Base-by-base conservation (phyloP, 2,797 vertebrate genomes). In the Urosaurus nigricauda region DNA sequence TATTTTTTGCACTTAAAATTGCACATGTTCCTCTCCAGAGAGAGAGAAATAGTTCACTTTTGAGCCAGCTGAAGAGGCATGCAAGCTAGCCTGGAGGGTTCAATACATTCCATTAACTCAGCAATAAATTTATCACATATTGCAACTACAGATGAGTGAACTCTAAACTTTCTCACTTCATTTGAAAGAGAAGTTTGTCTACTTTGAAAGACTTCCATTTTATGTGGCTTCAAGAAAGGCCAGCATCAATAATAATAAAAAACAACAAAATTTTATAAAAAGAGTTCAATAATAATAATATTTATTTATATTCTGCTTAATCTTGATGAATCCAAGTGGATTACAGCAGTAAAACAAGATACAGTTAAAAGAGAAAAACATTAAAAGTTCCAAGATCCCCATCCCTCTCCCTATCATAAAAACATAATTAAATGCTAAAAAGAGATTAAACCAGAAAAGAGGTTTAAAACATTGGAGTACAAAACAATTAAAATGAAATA, bases 51-150 rank as follows among this genome's bases (percentile, higher is more conserved):
- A n/a, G 19, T 92, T 92, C 68, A 47, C 73, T 53, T 83, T 68
- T 93, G 29, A 68, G n/a, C 58, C 90, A 88, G 87, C 37, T 93
- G 75, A 83, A 87, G 51, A 75, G 93, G 84, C 29, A 26, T 92
- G 83, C 79, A 95, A 71, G 91, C 92, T 93, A 95, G 92, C 35
- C 82, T 93, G 79, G 37, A 92, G 88, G 73, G 47, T 35, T 79
- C 81, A 78, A 60, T 78, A 21, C 24, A 87, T 17, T 12, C 86
- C 78, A 87, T 93, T 40, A 85, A 81, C 83, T 5, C 19, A 87
- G 83, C 65, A 83, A 29, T 81, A 11, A 5, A 86, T 88, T 94
- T 94, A 83, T 80, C 82, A 92, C 93, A 87, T 53, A 26, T 68
- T 60, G 13, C 4, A 87, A 51, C 84, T 85, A 26, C 79, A 75